phyloP scores from a whole-genome alignment of 2,113 vertebrate species.

The Catharus fuscescens region DNA sequence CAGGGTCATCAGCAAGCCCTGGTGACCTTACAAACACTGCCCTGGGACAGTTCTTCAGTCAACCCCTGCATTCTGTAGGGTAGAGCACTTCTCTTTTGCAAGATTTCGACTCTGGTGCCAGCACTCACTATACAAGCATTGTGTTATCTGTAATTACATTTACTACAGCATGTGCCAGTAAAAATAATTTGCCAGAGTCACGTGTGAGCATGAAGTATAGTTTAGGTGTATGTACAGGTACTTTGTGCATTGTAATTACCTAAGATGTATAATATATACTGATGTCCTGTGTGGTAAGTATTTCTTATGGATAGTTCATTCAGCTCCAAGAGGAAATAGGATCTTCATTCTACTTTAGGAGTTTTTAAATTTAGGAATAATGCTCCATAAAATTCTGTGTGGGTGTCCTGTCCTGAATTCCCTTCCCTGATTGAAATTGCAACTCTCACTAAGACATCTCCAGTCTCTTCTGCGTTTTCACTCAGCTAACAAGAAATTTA shows the following conservation, averaged over 20 bases:
- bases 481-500: neutral
- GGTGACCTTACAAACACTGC: neutral
- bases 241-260: neutral
- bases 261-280: neutral
- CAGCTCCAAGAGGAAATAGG: neutral
- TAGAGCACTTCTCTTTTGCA: neutral
- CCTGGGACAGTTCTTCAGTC: neutral
- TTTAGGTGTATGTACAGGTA: neutral
- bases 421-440: neutral
- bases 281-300: neutral
- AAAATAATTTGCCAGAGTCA: neutral
- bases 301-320: neutral
- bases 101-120: neutral
- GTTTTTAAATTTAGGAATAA: neutral
- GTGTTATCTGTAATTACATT: neutral
- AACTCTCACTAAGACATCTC: neutral
- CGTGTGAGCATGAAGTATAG: neutral
- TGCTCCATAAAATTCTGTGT: neutral
- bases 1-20: neutral
- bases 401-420: neutral
- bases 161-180: neutral
- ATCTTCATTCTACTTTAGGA: neutral
- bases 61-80: neutral
- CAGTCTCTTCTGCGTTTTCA: neutral
- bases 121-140: neutral